phyloP scores from a whole-genome alignment of 2,797 vertebrate species.

The Melanogrammus aeglefinus region DNA sequence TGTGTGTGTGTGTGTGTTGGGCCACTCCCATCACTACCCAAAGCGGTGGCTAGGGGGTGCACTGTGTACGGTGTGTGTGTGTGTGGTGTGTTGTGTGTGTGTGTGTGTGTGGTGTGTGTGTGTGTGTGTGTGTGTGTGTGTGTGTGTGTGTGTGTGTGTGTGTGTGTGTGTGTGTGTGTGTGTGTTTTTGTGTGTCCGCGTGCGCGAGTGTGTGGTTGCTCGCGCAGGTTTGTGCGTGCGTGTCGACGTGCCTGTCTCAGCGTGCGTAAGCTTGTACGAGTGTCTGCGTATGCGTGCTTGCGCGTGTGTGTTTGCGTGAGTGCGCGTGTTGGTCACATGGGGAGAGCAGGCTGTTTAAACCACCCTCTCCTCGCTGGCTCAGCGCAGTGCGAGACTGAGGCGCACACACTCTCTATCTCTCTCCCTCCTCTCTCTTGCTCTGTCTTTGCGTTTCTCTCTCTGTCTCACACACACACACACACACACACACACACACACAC shows the following conservation, averaged over 20 bases:
- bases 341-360: constrained; percentile 78
- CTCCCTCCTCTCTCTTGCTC: constrained; percentile 18
- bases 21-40: constrained; percentile 58
- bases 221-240: background rate
- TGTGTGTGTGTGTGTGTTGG: constrained; percentile 21
- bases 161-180: no score
- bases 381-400: constrained; percentile 70
- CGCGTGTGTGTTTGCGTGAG: constrained; percentile 60
- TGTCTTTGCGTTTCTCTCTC: no score
- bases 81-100: no score
- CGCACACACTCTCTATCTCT: constrained; percentile 55
- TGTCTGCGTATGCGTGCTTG: constrained; percentile 75
- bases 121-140: background rate
- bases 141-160: no score
- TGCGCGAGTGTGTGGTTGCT: background rate
- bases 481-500: background rate
- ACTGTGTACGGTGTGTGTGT: constrained; percentile 56
- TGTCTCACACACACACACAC: background rate
- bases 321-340: constrained; percentile 86
- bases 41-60: constrained; percentile 73
- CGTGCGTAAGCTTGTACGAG: constrained; percentile 49
- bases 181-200: no score
- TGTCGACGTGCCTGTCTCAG: constrained; percentile 34
- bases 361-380: constrained; percentile 69
- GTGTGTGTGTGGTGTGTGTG: background rate